Conservation (phyloP, 2,888 invertebrate genomes). For the Sesia bembeciformis region DNA sequence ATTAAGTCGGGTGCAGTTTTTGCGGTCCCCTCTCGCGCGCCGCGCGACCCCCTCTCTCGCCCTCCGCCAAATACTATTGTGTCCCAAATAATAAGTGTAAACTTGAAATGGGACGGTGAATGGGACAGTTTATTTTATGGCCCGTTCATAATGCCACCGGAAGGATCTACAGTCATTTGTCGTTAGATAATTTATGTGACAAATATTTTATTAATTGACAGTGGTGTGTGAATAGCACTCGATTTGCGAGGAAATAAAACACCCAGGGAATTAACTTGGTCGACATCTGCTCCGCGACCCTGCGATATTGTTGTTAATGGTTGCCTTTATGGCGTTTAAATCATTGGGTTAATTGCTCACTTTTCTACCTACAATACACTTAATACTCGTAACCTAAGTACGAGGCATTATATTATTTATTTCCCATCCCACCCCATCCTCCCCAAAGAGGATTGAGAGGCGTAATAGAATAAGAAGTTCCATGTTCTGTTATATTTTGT, state of each 20-base stretch:
- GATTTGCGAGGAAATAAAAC: slow-evolving; percentile 41
- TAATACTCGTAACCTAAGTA: no score
- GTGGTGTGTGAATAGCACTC: slow-evolving; percentile 28
- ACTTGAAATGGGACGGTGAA: slow-evolving; percentile 11
- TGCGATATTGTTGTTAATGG: neutral
- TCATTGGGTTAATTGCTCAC: neutral
- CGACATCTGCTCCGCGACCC: slow-evolving; percentile 23
- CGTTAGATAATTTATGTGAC: slow-evolving; percentile 57
- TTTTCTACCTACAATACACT: neutral
- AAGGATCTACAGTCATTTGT: slow-evolving; percentile 38
- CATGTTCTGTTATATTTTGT: no score
- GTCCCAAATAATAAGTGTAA: slow-evolving; percentile 37
- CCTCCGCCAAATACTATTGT: slow-evolving; percentile 43
- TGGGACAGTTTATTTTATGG: slow-evolving; percentile 38
- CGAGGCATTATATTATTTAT: no score
- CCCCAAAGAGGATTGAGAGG: no score
- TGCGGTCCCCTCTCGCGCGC: slow-evolving; percentile 37
- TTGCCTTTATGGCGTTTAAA: neutral
- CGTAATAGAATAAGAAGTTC: no score
- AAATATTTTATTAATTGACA: slow-evolving; percentile 67
- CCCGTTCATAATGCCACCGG: slow-evolving; percentile 22
- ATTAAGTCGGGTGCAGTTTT: slow-evolving; percentile 75
- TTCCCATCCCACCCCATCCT: no score
- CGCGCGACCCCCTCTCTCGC: slow-evolving; percentile 19
- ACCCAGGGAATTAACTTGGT: slow-evolving; percentile 39